phyloP scores from a whole-genome alignment of 1,140 invertebrate genomes.

The Araneus ventricosus region DNA sequence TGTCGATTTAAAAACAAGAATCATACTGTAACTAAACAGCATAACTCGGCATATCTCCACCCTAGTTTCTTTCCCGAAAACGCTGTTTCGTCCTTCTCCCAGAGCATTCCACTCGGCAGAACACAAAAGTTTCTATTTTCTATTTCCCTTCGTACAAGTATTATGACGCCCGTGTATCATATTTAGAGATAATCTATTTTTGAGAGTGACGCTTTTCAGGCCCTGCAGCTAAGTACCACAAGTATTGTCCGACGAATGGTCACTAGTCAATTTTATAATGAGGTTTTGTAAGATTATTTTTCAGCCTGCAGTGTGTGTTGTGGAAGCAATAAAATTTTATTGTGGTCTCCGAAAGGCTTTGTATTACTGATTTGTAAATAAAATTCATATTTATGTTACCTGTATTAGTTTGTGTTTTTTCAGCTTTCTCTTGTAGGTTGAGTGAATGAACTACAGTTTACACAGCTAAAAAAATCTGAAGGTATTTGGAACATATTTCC shows the following conservation, averaged over 20 bases:
- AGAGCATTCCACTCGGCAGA: no score
- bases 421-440: background rate
- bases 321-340: background rate
- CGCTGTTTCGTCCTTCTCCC: no score
- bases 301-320: background rate
- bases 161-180: background rate
- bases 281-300: background rate
- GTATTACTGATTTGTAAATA: constrained; percentile 22
- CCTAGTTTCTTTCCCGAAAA: no score
- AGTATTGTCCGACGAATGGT: background rate
- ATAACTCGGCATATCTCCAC: no score
- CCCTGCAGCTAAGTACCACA: background rate
- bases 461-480: no score
- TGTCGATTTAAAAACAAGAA: no score
- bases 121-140: no score
- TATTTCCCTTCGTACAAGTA: no score
- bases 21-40: no score
- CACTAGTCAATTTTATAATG: constrained; percentile 15
- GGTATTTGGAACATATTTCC: no score
- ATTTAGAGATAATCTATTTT: background rate
- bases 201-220: background rate
- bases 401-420: background rate
- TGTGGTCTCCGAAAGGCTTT: constrained; percentile 13
- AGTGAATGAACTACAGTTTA: no score
- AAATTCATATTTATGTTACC: background rate